These are phyloP conservation scores for Enteromius unitaeniatus DNA, from an alignment of 2,797 vertebrate species.

Conservation along the genomic window DNA sequence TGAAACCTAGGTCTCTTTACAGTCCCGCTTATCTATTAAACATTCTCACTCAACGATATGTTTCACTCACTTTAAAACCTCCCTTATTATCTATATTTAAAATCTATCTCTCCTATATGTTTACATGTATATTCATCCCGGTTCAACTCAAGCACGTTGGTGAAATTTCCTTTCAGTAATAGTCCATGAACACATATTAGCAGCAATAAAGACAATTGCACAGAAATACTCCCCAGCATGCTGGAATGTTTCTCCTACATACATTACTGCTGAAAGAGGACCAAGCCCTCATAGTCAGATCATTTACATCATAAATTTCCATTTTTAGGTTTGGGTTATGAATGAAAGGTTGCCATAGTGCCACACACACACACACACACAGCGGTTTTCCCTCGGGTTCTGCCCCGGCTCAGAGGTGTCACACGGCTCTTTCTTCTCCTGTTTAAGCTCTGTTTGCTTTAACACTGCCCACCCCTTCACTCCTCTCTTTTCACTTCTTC, in stretches of 20 bases:
- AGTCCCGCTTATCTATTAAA: slow-evolving; percentile 40
- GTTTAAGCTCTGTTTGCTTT: slow-evolving; percentile 61
- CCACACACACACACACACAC: slow-evolving; percentile 5
- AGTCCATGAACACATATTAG: neutral
- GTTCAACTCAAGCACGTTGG: neutral
- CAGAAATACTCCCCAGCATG: slow-evolving; percentile 1
- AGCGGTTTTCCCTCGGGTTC: slow-evolving; percentile 21
- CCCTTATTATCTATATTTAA: neutral
- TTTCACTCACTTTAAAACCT: slow-evolving; percentile 24
- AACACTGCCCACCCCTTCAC: slow-evolving; percentile 34
- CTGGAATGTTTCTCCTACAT: slow-evolving; percentile 10
- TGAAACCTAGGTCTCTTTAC: slow-evolving; percentile 16
- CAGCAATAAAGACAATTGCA: neutral
- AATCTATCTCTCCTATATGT: neutral
- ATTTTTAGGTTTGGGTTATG: slow-evolving; percentile 24
- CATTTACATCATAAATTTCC: slow-evolving; percentile 16
- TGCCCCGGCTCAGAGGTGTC: slow-evolving; percentile 45
- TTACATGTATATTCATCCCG: neutral
- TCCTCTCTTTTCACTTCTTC: slow-evolving; percentile 38
- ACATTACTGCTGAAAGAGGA: slow-evolving; percentile 21
- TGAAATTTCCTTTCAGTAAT: slow-evolving; percentile 26
- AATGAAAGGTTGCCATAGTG: slow-evolving; percentile 15
- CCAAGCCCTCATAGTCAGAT: slow-evolving; percentile 15
- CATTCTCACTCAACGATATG: slow-evolving; percentile 23
- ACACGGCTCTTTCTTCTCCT: slow-evolving; percentile 54